These are phyloP conservation scores for Neosilurus mollespiculum DNA, from an alignment of 2,797 vertebrate genomes.

Conservation along the genomic window DNA sequence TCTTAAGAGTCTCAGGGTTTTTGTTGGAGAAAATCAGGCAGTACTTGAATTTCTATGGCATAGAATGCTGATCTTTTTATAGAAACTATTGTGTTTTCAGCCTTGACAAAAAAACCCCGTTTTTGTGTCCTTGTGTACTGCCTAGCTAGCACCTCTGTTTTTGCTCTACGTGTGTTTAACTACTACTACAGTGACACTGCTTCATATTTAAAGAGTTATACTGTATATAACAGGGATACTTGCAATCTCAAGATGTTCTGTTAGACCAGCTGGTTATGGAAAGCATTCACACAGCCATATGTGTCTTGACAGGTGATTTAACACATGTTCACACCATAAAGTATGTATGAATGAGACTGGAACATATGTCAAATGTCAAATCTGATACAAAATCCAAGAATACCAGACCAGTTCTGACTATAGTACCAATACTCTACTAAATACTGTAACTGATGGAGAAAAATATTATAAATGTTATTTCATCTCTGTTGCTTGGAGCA, in stretches of 20 bases:
- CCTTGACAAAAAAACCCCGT: not conserved
- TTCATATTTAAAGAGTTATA: too few species aligned
- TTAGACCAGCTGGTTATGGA: not conserved
- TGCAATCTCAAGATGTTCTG: not conserved
- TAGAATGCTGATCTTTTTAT: not conserved
- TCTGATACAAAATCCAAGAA: not conserved
- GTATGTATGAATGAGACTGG: not conserved
- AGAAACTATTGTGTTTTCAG: not conserved
- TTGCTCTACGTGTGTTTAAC: not conserved
- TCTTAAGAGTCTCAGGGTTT: not conserved
- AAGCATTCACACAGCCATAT: not conserved
- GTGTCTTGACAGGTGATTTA: not conserved
- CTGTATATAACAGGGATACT: not conserved
- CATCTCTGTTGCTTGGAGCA: slow-evolving; percentile 42
- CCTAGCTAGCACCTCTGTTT: not conserved
- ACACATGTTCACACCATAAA: not conserved
- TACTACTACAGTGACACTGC: too few species aligned
- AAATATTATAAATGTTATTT: slow-evolving; percentile 34
- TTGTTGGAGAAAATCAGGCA: not conserved
- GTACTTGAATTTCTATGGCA: not conserved
- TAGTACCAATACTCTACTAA: not conserved
- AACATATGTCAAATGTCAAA: not conserved
- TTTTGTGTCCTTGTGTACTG: too few species aligned
- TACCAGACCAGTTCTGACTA: not conserved
- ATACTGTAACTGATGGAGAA: slow-evolving; percentile 12